Evolutionary conservation across 1,140 invertebrate species (phyloP), one percentile per base, ranked within the genome.

Genomic region (Ceratina calcarata): DNA sequence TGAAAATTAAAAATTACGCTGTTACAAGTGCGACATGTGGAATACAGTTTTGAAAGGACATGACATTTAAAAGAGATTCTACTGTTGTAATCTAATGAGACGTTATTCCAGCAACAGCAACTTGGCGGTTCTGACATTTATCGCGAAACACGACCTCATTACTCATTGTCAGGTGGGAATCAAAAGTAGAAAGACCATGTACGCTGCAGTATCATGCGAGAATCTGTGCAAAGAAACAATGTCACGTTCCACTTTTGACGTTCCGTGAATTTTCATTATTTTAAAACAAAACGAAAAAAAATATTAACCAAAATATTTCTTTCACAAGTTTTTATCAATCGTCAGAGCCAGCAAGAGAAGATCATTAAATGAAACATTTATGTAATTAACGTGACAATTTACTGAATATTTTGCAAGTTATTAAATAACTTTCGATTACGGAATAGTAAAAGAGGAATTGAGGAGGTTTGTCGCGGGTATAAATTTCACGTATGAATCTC

Each of bases 401-500:
- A 45, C 37, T 6, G 37, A 45, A 45, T 10, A 45, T 32, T 32
- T 32, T 32, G 0, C 37, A 45, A 45, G 37, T 45, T 45, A 45
- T 6, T 10, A 6, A 45, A 45, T 10, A 45, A 7, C 37, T 7
- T 10, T 45, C 37, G 32, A n/a, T 65, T 27, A n/a, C 64, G n/a
- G 13, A 60, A 22, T 18, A 45, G 20, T 60, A 0, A 3, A 0
- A 60, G 53, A 4, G 12, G 16, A 22, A 22, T n/a, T 13, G 15
- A 2, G 18, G 27, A 16, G 15, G n/a, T 1, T n/a, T 4, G n/a
- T 12, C 0, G 13, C 12, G 51, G 13, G 7, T 65, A 75, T 45
- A 57, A 57, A 45, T 66, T 75, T n/a, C 8, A 20, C 12, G 15
- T 66, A 57, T 55, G 49, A 65, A 74, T 58, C 32, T 68, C 69